phyloP scores from a whole-genome alignment of 2,888 invertebrate species.

The Brassicogethes aeneus region DNA sequence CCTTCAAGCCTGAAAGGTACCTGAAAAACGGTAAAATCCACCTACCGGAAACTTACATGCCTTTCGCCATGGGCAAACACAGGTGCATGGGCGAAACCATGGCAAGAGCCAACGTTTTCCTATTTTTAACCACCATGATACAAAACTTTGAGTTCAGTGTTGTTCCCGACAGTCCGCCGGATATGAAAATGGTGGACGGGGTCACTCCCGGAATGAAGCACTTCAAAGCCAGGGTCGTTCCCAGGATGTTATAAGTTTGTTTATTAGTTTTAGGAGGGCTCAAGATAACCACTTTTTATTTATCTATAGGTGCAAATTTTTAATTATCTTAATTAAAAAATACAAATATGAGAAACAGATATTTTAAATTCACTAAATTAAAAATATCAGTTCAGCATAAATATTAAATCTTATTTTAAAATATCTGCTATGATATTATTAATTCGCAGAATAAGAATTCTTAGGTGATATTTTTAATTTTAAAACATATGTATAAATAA shows the following conservation, averaged over 20 bases:
- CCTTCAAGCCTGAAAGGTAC: slow-evolving; percentile 70
- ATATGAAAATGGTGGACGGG: slow-evolving; percentile 62
- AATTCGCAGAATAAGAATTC: too few species aligned
- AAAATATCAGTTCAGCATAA: too few species aligned
- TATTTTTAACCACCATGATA: slow-evolving; percentile 63
- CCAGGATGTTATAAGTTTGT: slow-evolving; percentile 16
- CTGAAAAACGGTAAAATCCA: slow-evolving; percentile 49
- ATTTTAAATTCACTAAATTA: too few species aligned
- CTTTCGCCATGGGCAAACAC: slow-evolving; percentile 71
- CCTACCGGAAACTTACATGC: slow-evolving; percentile 61
- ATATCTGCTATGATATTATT: too few species aligned
- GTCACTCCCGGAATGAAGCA: slow-evolving; percentile 69
- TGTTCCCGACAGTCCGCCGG: slow-evolving; percentile 57
- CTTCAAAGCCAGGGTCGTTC: slow-evolving; percentile 53
- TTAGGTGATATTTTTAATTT: too few species aligned
- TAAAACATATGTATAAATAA: too few species aligned
- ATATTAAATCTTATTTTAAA: too few species aligned
- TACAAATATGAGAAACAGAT: too few species aligned
- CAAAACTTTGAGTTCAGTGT: slow-evolving; percentile 63
- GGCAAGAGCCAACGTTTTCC: slow-evolving; percentile 69
- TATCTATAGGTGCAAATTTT: too few species aligned
- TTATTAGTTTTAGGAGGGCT: neutral
- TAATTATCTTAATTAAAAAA: too few species aligned
- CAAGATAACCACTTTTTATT: neutral
- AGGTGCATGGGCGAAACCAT: slow-evolving; percentile 76